These are phyloP conservation scores for Corvus cornix DNA, from an alignment of 2,113 vertebrate species.

Conservation along the genomic window DNA sequence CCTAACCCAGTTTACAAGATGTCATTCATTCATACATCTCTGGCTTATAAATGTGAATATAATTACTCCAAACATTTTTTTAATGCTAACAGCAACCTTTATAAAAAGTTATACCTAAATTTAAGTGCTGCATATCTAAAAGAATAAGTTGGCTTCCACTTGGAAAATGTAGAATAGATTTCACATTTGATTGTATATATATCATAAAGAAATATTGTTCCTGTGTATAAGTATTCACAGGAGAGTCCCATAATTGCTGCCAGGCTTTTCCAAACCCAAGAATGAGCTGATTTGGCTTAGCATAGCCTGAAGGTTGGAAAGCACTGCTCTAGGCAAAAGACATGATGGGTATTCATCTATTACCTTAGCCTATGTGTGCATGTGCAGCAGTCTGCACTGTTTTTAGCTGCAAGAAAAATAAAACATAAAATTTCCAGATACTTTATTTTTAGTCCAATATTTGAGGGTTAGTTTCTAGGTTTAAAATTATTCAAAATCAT, in stretches of 20 bases:
- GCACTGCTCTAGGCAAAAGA: slow-evolving; percentile 60
- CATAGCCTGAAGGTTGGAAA: slow-evolving; percentile 60
- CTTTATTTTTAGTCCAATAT: slow-evolving; percentile 43
- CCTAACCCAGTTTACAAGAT: neutral
- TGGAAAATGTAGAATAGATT: neutral
- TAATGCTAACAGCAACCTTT: neutral
- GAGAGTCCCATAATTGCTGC: slow-evolving; percentile 39
- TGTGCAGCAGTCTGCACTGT: neutral
- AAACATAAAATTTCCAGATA: slow-evolving; percentile 1
- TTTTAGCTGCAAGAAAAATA: slow-evolving; percentile 14
- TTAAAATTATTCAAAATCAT: slow-evolving; percentile 1
- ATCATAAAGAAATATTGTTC: neutral
- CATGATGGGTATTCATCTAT: slow-evolving; percentile 38
- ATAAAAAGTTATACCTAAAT: neutral
- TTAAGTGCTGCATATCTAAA: neutral
- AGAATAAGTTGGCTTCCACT: neutral
- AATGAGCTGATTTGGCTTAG: slow-evolving; percentile 8
- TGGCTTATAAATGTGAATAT: neutral
- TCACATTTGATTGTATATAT: neutral
- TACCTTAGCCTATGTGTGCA: neutral
- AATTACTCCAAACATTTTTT: neutral
- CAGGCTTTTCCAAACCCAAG: slow-evolving; percentile 23
- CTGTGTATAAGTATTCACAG: neutral
- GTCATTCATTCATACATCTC: neutral
- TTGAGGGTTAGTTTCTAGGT: neutral